Evolutionary conservation across 1,140 invertebrate genomes (phyloP).

Genomic region (Odontomachus brunneus): DNA sequence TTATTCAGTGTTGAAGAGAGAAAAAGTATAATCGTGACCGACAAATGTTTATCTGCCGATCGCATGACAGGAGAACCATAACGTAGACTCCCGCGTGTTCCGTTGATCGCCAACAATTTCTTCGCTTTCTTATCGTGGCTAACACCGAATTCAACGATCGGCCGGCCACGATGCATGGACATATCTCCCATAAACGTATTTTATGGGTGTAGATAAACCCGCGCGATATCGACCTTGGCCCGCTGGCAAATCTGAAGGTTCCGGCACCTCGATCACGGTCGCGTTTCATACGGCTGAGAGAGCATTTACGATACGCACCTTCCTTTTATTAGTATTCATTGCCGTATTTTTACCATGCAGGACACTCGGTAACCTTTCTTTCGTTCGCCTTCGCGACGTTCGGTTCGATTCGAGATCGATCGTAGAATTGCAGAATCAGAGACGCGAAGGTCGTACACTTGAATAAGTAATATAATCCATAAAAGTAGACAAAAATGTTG

Average conservation of each 20-base stretch:
- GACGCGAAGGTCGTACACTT: not conserved
- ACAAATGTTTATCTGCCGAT: not conserved
- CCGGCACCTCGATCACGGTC: constrained; percentile 32
- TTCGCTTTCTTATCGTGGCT: constrained; percentile 24
- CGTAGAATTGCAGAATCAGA: not conserved
- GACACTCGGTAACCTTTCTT: constrained; percentile 8
- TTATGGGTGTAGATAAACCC: constrained; percentile 60
- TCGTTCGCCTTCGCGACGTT: constrained; percentile 1
- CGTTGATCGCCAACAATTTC: not conserved
- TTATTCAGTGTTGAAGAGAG: too few relatives aligned
- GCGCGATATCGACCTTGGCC: constrained; percentile 62
- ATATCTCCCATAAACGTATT: constrained; percentile 56
- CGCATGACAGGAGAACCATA: not conserved
- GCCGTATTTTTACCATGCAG: not conserved
- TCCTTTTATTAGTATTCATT: constrained; percentile 47
- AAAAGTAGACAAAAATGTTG: not conserved
- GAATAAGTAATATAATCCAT: not conserved
- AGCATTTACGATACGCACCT: constrained; percentile 34
- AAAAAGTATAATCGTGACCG: not conserved
- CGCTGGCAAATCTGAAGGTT: constrained; percentile 40
- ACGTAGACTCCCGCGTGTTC: not conserved
- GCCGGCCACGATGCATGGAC: not conserved
- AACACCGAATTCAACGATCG: constrained; percentile 7
- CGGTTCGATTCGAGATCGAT: not conserved
- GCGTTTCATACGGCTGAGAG: constrained; percentile 32